A percentile compares a stretch with the other conserved stretches of the same genome.
These are phyloP conservation scores for Polypedilum pembai DNA, from an alignment of 1,140 invertebrate genomes.

Conservation along the genomic window DNA sequence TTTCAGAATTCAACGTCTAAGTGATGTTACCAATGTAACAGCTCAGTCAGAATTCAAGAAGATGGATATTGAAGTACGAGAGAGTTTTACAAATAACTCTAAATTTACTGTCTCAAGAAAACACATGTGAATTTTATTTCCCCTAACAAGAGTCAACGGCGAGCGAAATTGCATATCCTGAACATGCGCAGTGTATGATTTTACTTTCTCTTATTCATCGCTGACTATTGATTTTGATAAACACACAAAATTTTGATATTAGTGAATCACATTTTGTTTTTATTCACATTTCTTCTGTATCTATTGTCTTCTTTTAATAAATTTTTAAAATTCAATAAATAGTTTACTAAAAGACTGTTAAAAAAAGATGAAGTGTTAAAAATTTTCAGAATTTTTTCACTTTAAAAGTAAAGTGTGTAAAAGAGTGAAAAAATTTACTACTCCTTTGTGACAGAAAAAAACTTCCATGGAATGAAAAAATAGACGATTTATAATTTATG, in stretches of 20 bases:
- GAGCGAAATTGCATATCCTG: not conserved
- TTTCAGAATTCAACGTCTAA: too few species aligned
- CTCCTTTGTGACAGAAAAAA: too few species aligned
- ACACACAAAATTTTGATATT: not conserved
- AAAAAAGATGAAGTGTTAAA: not conserved
- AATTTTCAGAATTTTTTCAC: not conserved
- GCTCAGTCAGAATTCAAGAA: not conserved
- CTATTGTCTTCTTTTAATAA: not conserved
- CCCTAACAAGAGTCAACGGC: not conserved
- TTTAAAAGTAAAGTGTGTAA: not conserved
- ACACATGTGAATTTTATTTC: not conserved
- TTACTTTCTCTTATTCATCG: conserved; percentile 1
- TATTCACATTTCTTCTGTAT: conserved; percentile 13
- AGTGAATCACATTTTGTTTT: not conserved
- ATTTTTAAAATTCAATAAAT: not conserved
- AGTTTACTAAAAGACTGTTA: not conserved
- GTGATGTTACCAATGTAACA: not conserved
- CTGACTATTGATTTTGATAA: conserved; percentile 14
- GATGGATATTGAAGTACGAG: not conserved
- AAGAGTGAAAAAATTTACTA: too few species aligned
- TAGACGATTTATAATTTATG: too few species aligned
- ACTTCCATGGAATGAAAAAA: too few species aligned
- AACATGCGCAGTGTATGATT: not conserved
- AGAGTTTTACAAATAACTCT: not conserved
- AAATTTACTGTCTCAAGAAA: not conserved